These are phyloP conservation scores for Malthinus flaveolus DNA, from an alignment of 2,888 invertebrate species.

Conservation along the genomic window DNA sequence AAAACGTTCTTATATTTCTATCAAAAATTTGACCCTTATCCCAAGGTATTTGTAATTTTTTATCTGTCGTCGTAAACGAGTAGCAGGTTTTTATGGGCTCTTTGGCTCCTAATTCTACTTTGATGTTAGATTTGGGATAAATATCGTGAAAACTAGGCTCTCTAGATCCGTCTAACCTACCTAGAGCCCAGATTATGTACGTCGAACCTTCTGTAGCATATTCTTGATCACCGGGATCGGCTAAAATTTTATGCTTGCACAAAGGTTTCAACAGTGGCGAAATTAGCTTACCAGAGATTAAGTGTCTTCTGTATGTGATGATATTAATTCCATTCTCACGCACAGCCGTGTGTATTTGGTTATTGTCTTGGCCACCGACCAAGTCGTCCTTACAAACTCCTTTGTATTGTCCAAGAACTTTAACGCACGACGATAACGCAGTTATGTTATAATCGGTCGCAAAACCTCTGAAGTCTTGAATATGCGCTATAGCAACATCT, in stretches of 20 bases:
- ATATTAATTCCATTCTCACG: conserved; percentile 76
- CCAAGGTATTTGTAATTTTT: conserved; percentile 58
- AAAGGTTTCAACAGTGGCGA: neutral
- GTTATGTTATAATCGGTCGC: conserved; percentile 86
- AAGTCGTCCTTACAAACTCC: conserved; percentile 85
- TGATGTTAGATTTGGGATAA: conserved; percentile 73
- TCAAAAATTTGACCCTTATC: conserved; percentile 67
- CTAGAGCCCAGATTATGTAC: conserved; percentile 83
- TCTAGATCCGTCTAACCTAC: conserved; percentile 72
- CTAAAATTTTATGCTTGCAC: conserved; percentile 53
- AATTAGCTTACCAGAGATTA: conserved; percentile 68
- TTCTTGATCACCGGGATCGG: conserved; percentile 77
- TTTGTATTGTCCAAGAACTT: conserved; percentile 81
- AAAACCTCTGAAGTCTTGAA: conserved; percentile 72
- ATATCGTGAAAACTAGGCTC: conserved; percentile 84
- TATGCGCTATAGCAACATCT: conserved; percentile 79
- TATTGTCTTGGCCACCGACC: conserved; percentile 81
- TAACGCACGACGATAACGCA: conserved; percentile 82
- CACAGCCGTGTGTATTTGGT: conserved; percentile 75
- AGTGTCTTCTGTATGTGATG: conserved; percentile 75
- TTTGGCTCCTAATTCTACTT: conserved; percentile 67
- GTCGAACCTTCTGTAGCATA: conserved; percentile 63
- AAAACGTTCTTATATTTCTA: conserved; percentile 75
- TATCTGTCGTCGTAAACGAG: conserved; percentile 64
- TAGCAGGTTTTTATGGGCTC: conserved; percentile 73